A percentile compares a stretch with the other conserved stretches of the same genome.
These are phyloP conservation scores for Psilopsiagon aymara DNA, from an alignment of 2,113 vertebrate genomes.

Conservation along the genomic window DNA sequence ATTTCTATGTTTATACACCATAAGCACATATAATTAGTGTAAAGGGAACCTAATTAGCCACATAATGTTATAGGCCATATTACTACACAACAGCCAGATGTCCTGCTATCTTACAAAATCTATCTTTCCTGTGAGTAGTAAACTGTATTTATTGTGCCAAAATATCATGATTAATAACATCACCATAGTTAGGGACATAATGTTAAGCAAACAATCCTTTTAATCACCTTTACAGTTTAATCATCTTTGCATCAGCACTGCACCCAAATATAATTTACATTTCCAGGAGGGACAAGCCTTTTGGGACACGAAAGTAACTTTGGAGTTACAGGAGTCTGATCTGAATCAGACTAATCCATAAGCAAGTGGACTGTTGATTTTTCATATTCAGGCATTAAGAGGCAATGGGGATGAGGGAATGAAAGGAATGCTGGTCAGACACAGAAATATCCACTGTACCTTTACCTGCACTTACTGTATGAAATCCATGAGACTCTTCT, in stretches of 20 bases:
- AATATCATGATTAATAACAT: not conserved
- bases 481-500: not conserved
- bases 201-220: not conserved
- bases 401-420: accelerated
- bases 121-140: not conserved
- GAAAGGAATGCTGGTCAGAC: not conserved
- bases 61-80: not conserved
- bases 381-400: not conserved
- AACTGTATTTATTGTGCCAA: not conserved
- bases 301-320: not conserved
- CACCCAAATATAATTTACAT: not conserved
- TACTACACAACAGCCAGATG: not conserved
- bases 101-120: not conserved
- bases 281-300: not conserved
- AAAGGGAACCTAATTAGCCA: conserved; percentile 15
- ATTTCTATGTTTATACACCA: conserved; percentile 48
- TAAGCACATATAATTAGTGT: conserved; percentile 18
- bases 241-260: not conserved
- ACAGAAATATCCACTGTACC: not conserved
- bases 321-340: not conserved
- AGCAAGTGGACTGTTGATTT: not conserved
- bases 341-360: not conserved
- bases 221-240: not conserved
- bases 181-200: not conserved
- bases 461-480: not conserved